phyloP scores from a whole-genome alignment of 2,113 vertebrate species.

The Aplodontia rufa region DNA sequence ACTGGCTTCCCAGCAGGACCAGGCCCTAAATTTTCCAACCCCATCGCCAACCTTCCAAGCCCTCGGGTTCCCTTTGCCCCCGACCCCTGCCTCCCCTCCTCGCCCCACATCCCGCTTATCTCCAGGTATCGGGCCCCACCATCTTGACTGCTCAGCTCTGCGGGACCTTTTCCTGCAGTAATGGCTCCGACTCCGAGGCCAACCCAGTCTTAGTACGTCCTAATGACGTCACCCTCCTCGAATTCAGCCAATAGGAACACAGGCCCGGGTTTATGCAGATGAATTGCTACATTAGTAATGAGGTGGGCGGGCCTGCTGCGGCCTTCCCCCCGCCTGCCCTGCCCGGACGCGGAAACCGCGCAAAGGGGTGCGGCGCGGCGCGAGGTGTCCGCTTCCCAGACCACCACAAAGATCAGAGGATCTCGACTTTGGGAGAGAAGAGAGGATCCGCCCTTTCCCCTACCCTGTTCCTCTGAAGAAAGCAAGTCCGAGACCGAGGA shows the following conservation, averaged over 20 bases:
- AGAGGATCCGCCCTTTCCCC: not conserved
- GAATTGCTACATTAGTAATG: not conserved
- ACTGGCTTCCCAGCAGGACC: not conserved
- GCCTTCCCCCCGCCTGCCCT: fast-evolving
- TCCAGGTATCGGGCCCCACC: conserved; percentile 33
- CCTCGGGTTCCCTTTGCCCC: not conserved
- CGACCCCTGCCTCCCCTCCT: not conserved
- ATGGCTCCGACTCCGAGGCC: conserved; percentile 58
- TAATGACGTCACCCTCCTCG: conserved; percentile 66
- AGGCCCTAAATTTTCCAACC: not conserved
- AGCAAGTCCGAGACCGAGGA: conserved; percentile 52
- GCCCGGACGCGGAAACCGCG: fast-evolving
- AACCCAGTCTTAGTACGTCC: conserved; percentile 41
- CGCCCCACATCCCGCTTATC: not conserved
- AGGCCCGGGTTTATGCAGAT: not conserved
- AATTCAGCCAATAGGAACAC: conserved; percentile 44
- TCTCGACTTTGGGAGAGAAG: too few species aligned
- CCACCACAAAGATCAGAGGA: not conserved
- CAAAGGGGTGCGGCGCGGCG: fast-evolving
- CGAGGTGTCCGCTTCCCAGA: fast-evolving
- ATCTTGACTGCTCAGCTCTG: conserved; percentile 9
- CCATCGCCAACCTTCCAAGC: not conserved
- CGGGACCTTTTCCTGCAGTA: conserved; percentile 43
- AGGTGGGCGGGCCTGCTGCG: not conserved
- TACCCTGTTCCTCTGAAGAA: not conserved